These are phyloP conservation scores for Plotosus lineatus DNA, from an alignment of 2,113 vertebrate species.

Conservation along the genomic window DNA sequence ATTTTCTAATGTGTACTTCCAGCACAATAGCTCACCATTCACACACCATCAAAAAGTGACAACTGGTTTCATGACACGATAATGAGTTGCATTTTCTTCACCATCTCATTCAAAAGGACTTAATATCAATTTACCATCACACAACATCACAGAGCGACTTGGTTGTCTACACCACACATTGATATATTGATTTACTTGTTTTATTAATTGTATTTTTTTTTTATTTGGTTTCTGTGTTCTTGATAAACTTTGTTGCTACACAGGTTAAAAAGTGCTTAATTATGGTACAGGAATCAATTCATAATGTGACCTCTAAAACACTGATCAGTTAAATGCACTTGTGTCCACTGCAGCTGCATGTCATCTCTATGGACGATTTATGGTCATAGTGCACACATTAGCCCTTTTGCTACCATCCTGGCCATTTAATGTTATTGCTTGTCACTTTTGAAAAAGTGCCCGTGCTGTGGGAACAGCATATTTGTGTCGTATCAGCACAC, in stretches of 20 bases:
- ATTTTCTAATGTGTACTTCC: too few relatives aligned
- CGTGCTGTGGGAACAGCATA: slow-evolving; percentile 26
- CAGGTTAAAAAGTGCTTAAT: not conserved
- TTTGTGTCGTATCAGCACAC: slow-evolving; percentile 55
- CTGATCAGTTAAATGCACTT: slow-evolving; percentile 12
- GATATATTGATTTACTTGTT: not conserved
- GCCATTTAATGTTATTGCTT: slow-evolving; percentile 30
- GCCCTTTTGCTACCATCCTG: slow-evolving; percentile 36
- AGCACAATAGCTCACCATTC: too few relatives aligned
- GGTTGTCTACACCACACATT: not conserved
- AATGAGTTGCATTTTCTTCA: too few relatives aligned
- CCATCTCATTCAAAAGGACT: too few relatives aligned
- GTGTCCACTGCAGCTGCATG: not conserved
- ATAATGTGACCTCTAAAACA: not conserved
- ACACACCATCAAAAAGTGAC: too few relatives aligned
- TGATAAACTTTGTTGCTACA: not conserved
- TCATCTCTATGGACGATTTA: slow-evolving; percentile 19
- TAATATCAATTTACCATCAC: too few relatives aligned
- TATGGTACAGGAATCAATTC: not conserved
- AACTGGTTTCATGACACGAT: too few relatives aligned
- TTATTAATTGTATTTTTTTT: too few relatives aligned
- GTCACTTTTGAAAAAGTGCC: slow-evolving; percentile 47
- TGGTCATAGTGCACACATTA: slow-evolving; percentile 25
- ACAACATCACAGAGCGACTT: not conserved
- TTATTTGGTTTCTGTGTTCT: not conserved